Evolutionary conservation across 1,140 invertebrate genomes (phyloP).

Genomic region (Paralvinella palmiformis): DNA sequence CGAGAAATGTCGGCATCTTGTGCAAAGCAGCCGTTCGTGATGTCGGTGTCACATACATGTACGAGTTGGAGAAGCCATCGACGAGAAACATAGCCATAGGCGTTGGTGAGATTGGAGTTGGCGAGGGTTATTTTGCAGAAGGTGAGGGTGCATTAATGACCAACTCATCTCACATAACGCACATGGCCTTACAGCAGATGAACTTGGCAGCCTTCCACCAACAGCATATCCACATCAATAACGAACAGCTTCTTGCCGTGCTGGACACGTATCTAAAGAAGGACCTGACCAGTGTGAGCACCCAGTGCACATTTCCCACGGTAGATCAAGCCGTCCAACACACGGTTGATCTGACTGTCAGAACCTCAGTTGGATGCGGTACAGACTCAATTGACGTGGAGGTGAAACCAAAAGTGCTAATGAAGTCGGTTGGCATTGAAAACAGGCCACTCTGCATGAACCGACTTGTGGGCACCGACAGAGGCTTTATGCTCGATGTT

Average conservation of each 20-base stretch:
- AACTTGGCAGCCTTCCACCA: slow-evolving; percentile 6
- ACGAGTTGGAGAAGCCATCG: slow-evolving; percentile 39
- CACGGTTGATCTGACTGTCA: slow-evolving; percentile 18
- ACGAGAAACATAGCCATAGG: slow-evolving; percentile 39
- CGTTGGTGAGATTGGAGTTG: slow-evolving; percentile 30
- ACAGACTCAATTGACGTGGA: slow-evolving; percentile 38
- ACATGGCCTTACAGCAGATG: slow-evolving; percentile 13
- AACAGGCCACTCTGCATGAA: slow-evolving; percentile 33
- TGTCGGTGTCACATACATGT: slow-evolving; percentile 41
- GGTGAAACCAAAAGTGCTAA: slow-evolving; percentile 26
- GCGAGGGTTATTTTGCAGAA: neutral
- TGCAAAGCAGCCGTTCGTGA: slow-evolving; percentile 34
- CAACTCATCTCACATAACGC: slow-evolving; percentile 2
- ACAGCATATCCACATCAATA: slow-evolving; percentile 13
- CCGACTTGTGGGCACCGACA: slow-evolving; percentile 32
- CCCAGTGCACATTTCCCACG: slow-evolving; percentile 32
- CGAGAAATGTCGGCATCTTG: slow-evolving; percentile 59
- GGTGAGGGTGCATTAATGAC: slow-evolving; percentile 7
- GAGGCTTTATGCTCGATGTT: slow-evolving; percentile 36
- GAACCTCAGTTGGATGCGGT: slow-evolving; percentile 33
- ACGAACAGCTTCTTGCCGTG: slow-evolving; percentile 38
- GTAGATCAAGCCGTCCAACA: slow-evolving; percentile 26
- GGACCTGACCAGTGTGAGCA: slow-evolving; percentile 38
- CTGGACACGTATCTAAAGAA: slow-evolving; percentile 36
- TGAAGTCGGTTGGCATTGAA: slow-evolving; percentile 32